Evolutionary conservation across 2,113 vertebrate species (phyloP).

Genomic region (Saiga tatarica): DNA sequence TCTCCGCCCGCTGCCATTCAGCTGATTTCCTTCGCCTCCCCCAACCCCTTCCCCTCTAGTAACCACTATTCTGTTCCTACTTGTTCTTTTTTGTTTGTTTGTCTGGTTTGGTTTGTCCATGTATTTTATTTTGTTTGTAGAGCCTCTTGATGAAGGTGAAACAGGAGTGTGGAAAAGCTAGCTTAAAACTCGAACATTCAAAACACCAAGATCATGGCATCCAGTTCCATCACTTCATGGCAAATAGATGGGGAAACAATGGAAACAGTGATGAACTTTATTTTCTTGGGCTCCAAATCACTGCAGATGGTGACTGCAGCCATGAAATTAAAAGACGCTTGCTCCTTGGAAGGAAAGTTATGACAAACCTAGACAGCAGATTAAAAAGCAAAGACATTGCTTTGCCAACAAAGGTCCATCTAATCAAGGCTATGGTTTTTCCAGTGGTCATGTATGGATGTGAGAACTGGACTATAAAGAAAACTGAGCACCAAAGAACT

Average conservation of each 20-base stretch:
- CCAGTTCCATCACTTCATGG: not conserved
- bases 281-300: not conserved
- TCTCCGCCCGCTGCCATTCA: not conserved
- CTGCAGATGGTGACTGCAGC: not conserved
- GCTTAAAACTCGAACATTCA: not conserved
- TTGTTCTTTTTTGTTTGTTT: not conserved
- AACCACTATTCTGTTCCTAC: not conserved
- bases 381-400: not conserved
- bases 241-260: not conserved
- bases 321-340: not conserved
- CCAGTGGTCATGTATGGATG: not conserved
- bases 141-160: not conserved
- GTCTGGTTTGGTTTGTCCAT: not conserved
- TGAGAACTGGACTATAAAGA: not conserved
- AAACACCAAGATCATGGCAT: not conserved
- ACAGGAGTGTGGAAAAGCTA: not conserved
- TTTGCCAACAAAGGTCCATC: not conserved
- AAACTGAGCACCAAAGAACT: rapidly evolving
- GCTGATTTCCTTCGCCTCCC: not conserved
- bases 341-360: not conserved
- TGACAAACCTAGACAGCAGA: not conserved
- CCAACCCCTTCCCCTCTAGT: not conserved
- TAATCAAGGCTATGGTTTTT: not conserved
- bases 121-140: not conserved
- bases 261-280: not conserved